Evolutionary conservation across 2,888 invertebrate genomes (phyloP).

Genomic region (Germaria angustata): DNA sequence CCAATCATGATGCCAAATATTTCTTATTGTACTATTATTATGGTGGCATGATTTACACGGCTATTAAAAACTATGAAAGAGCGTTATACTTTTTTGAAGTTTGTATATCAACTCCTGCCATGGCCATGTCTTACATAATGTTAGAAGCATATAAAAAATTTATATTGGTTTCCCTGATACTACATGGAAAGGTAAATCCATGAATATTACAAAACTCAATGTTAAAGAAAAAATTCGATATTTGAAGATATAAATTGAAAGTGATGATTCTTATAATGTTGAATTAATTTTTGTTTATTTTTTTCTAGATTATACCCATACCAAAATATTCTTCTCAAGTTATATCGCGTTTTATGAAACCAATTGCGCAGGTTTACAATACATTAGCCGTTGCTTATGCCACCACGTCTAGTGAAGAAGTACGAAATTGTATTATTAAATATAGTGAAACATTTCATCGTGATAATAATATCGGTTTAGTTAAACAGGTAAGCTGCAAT

Average conservation of each 20-base stretch:
- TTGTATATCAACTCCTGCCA: constrained; percentile 95
- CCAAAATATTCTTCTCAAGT: constrained; percentile 97
- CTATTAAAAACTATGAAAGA: constrained; percentile 94
- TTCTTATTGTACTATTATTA: constrained; percentile 97
- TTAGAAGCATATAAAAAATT: constrained; percentile 98
- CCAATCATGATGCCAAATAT: constrained; percentile 83
- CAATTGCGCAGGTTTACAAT: constrained; percentile 91
- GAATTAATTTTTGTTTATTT: neutral
- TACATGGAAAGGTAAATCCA: constrained; percentile 94
- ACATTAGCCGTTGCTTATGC: constrained; percentile 92
- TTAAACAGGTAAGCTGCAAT: constrained; percentile 83
- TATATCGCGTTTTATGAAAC: constrained; percentile 91
- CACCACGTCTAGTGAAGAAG: constrained; percentile 86
- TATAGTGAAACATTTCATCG: constrained; percentile 90
- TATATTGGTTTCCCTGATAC: constrained; percentile 93
- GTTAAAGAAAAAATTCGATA: no score
- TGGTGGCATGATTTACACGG: constrained; percentile 98
- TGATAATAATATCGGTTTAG: constrained; percentile 89
- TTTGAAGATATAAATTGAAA: no score
- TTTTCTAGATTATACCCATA: constrained; percentile 83
- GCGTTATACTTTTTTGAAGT: constrained; percentile 98
- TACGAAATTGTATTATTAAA: constrained; percentile 86
- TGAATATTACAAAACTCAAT: no score
- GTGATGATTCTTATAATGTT: no score
- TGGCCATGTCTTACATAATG: constrained; percentile 98